Evolutionary conservation across 2,888 invertebrate genomes (phyloP).

Genomic region (Cephus spinipes): DNA sequence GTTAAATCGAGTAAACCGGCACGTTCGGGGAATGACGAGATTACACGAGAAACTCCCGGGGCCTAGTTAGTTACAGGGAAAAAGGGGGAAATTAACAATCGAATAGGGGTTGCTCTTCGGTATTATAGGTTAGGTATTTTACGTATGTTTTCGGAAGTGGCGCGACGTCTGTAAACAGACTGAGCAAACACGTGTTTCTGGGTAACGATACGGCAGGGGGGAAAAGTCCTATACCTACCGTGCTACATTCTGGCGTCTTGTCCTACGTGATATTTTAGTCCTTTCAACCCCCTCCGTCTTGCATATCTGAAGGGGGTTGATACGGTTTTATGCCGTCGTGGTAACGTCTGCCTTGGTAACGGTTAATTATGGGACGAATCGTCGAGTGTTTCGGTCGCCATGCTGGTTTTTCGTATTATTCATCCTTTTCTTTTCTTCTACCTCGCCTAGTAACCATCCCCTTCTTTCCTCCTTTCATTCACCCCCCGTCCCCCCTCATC

Average conservation of each 20-base stretch:
- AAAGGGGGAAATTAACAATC: too few relatives aligned
- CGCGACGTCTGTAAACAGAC: conserved; percentile 38
- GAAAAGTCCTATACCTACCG: neutral
- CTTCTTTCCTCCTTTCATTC: neutral
- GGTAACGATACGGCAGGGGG: neutral
- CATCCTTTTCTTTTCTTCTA: neutral
- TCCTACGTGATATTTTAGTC: conserved; percentile 47
- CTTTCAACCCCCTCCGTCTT: conserved; percentile 29
- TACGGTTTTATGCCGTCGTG: conserved; percentile 44
- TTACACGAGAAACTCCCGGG: too few relatives aligned
- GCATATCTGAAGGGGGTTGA: conserved; percentile 50
- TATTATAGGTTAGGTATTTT: too few relatives aligned
- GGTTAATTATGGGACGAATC: conserved; percentile 60
- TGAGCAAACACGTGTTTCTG: conserved; percentile 20
- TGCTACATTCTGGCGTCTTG: conserved; percentile 43
- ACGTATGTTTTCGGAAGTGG: neutral
- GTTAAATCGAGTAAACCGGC: too few relatives aligned
- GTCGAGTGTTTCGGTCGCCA: conserved; percentile 36
- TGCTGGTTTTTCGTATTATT: conserved; percentile 19
- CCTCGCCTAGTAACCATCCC: neutral
- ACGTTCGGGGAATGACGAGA: too few relatives aligned
- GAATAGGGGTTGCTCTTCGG: too few relatives aligned
- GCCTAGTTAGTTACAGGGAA: too few relatives aligned
- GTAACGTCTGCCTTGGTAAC: conserved; percentile 21
- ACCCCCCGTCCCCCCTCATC: too few relatives aligned